These are phyloP conservation scores for Himalopsyche japonica DNA, from an alignment of 2,888 invertebrate species.

Conservation along the genomic window DNA sequence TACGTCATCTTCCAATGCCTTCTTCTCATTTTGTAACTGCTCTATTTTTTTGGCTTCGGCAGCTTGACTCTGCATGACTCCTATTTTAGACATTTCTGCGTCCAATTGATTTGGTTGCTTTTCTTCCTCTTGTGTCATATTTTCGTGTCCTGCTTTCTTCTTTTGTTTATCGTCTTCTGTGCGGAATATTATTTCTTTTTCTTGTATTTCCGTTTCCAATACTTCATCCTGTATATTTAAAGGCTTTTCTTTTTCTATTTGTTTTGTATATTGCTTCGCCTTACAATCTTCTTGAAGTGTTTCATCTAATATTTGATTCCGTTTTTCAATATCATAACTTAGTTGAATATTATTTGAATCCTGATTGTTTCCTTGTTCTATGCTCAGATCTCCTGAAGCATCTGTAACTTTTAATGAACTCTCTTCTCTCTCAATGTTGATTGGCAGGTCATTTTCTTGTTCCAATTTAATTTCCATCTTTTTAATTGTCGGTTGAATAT, in stretches of 20 bases:
- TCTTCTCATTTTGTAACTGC: slow-evolving; percentile 32
- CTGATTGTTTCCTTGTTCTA: neutral
- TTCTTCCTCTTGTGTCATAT: neutral
- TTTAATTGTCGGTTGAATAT: neutral
- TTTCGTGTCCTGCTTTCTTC: neutral
- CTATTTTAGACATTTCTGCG: neutral
- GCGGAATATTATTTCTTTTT: neutral
- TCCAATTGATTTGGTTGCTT: neutral
- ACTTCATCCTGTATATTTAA: slow-evolving; percentile 31
- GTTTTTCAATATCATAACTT: slow-evolving; percentile 35
- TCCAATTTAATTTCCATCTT: neutral
- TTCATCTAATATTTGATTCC: slow-evolving; percentile 29
- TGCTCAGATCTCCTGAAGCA: too few relatives aligned
- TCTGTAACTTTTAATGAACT: too few relatives aligned
- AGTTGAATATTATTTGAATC: neutral
- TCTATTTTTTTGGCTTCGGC: slow-evolving; percentile 38
- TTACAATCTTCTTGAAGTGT: slow-evolving; percentile 40
- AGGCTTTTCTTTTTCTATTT: too few relatives aligned
- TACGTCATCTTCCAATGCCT: too few relatives aligned
- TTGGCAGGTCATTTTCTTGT: slow-evolving; percentile 6
- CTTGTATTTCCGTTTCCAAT: neutral
- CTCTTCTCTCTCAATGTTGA: neutral
- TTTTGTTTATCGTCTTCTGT: neutral
- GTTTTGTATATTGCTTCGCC: slow-evolving; percentile 38
- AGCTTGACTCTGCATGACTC: slow-evolving; percentile 11